phyloP scores from a whole-genome alignment of 2,888 invertebrate species.

The Spicauda simplicius region DNA sequence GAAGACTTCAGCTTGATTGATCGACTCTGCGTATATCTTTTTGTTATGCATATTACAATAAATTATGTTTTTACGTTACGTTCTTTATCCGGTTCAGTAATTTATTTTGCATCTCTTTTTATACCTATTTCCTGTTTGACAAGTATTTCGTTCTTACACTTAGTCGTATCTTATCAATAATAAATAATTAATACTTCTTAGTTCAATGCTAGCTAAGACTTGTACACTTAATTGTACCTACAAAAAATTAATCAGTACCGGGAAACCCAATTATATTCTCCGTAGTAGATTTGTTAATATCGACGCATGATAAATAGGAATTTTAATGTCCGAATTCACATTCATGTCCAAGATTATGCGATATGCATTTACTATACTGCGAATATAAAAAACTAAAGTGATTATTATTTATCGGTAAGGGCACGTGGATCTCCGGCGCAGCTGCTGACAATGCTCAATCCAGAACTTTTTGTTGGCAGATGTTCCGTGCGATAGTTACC shows the following conservation, averaged over 20 bases:
- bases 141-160: neutral
- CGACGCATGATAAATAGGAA: neutral
- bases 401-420: constrained; percentile 30
- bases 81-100: constrained; percentile 3
- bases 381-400: constrained; percentile 4
- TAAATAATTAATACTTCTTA: neutral
- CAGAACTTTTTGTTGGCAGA: constrained; percentile 43
- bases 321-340: neutral
- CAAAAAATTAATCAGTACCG: neutral
- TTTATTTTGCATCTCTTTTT: neutral
- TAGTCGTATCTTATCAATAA: neutral
- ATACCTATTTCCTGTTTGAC: neutral
- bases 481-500: constrained; percentile 37
- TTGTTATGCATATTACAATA: constrained; percentile 11
- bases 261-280: neutral
- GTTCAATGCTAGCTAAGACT: neutral
- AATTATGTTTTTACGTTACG: constrained; percentile 13
- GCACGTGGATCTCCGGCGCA: constrained; percentile 56
- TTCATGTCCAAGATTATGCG: neutral
- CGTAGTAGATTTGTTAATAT: neutral
- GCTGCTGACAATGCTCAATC: constrained; percentile 57
- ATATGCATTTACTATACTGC: neutral
- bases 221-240: neutral
- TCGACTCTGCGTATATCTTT: neutral
- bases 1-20: constrained; percentile 23